Conservation (phyloP, 2,797 vertebrate genomes). For the Nannoperca obscura region DNA sequence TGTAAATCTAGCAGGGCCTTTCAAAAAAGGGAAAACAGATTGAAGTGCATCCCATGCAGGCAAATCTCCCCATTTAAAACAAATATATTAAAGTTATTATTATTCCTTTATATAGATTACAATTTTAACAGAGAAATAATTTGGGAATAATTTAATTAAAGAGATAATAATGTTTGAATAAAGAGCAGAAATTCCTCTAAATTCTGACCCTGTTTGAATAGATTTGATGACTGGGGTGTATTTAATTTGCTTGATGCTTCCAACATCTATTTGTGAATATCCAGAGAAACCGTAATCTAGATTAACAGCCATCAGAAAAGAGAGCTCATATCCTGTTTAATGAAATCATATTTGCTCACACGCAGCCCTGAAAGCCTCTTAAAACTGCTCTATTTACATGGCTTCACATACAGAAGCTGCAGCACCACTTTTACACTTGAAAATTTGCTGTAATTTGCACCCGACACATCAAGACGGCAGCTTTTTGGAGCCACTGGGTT, state of each 20-base stretch:
- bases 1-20: conserved; percentile 81
- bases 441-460: conserved; percentile 47
- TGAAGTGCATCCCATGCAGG: conserved; percentile 77
- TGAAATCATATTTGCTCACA: conserved; percentile 77
- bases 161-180: conserved; percentile 79
- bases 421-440: conserved; percentile 49
- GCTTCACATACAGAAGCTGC: conserved; percentile 58
- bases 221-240: conserved; percentile 66
- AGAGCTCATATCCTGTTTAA: conserved; percentile 81
- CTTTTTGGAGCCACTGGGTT: conserved; percentile 47
- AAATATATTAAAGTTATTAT: conserved; percentile 82
- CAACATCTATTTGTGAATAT: conserved; percentile 75
- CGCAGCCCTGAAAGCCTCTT: conserved; percentile 73
- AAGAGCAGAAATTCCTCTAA: conserved; percentile 67
- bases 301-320: conserved; percentile 76
- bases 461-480: conserved; percentile 17
- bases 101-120: conserved; percentile 82
- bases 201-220: conserved; percentile 76
- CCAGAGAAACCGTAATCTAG: conserved; percentile 79
- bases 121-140: conserved; percentile 81
- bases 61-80: conserved; percentile 83
- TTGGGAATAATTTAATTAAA: conserved; percentile 87
- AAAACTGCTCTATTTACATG: conserved; percentile 76
- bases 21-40: conserved; percentile 65
- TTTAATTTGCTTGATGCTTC: conserved; percentile 76